These are phyloP conservation scores for Dicyrtomina minuta DNA, from an alignment of 2,888 invertebrate species.

Conservation along the genomic window DNA sequence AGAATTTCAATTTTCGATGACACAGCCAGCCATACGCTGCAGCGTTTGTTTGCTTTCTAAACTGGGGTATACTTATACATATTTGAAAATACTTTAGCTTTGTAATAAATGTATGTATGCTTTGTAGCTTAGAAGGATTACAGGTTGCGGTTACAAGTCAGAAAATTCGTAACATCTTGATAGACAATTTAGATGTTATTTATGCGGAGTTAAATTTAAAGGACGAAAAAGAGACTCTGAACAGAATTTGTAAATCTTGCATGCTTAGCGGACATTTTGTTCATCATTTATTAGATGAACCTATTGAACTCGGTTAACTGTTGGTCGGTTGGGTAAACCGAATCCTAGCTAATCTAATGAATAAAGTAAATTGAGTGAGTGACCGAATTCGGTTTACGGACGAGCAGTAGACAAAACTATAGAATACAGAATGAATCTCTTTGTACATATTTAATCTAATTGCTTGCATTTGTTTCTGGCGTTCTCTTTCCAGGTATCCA, in stretches of 20 bases:
- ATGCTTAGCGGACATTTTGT: constrained; percentile 30
- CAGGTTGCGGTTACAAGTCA: too few relatives aligned
- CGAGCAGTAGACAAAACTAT: too few relatives aligned
- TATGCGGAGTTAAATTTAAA: not conserved
- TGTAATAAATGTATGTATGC: too few relatives aligned
- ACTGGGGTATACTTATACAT: too few relatives aligned
- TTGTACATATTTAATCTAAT: constrained; percentile 16
- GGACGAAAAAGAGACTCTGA: not conserved
- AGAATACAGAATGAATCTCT: not conserved
- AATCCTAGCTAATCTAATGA: constrained; percentile 18
- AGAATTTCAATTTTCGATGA: too few relatives aligned
- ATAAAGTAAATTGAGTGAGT: constrained; percentile 21
- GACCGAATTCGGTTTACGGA: constrained; percentile 15
- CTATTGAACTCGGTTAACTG: constrained; percentile 10
- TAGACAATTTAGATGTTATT: not conserved
- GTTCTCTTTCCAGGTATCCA: constrained; percentile 74
- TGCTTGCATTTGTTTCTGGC: constrained; percentile 4
- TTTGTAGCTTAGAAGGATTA: too few relatives aligned
- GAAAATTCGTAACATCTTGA: too few relatives aligned
- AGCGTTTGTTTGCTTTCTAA: too few relatives aligned
- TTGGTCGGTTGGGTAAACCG: constrained; percentile 4
- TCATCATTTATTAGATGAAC: constrained; percentile 31
- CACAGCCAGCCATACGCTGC: too few relatives aligned
- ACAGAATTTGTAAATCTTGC: constrained; percentile 17
- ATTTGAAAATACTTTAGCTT: too few relatives aligned